These are phyloP conservation scores for Euschistus heros DNA, from an alignment of 1,140 invertebrate species.

Conservation along the genomic window DNA sequence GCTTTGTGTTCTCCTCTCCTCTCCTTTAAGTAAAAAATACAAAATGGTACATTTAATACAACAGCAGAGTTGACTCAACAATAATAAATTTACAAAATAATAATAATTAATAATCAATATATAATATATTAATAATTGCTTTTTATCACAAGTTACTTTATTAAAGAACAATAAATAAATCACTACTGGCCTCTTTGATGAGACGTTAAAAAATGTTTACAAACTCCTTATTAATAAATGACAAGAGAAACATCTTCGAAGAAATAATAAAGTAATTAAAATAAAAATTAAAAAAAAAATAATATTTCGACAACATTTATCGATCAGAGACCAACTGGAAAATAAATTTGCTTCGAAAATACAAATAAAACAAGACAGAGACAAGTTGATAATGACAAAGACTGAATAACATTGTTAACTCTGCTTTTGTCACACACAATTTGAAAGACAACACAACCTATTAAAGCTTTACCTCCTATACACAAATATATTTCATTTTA, in stretches of 20 bases:
- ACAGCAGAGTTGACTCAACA: conserved; percentile 18
- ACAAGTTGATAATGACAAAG: background rate
- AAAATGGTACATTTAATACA: conserved; percentile 18
- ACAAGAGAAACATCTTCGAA: conserved; percentile 9
- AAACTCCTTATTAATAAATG: conserved; percentile 10
- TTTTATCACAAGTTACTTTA: conserved; percentile 17
- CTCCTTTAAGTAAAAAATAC: conserved; percentile 16
- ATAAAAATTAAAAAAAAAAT: background rate
- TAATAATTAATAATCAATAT: conserved; percentile 10
- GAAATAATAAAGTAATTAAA: background rate
- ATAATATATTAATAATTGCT: conserved; percentile 17
- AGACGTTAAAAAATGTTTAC: background rate
- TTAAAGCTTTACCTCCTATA: conserved; percentile 27
- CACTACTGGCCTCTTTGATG: conserved; percentile 6
- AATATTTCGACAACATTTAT: background rate
- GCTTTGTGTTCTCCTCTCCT: conserved; percentile 12
- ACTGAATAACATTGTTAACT: conserved; percentile 18
- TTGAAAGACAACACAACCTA: conserved; percentile 28
- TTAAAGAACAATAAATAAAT: conserved; percentile 15
- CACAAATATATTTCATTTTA: conserved; percentile 23
- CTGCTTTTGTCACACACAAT: conserved; percentile 19
- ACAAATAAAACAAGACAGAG: conserved; percentile 14
- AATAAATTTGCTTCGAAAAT: conserved; percentile 14
- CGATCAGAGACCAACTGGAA: background rate
- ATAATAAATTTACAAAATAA: conserved; percentile 17